phyloP scores from a whole-genome alignment of 2,888 invertebrate genomes.

The Kuschelorhynchus macadamiae region DNA sequence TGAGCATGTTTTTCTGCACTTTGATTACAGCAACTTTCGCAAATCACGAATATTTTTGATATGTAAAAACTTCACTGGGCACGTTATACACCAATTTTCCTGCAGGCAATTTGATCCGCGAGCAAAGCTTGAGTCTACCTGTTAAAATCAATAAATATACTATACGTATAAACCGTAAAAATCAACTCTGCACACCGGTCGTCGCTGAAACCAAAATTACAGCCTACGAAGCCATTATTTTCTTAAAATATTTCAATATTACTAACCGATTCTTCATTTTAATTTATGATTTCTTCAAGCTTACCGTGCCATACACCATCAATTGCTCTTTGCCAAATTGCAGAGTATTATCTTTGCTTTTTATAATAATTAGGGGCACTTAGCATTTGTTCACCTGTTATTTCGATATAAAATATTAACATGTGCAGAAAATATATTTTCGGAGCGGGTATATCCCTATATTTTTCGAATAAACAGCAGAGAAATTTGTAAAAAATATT shows the following conservation, averaged over 20 bases:
- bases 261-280: slow-evolving; percentile 31
- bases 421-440: too few relatives aligned
- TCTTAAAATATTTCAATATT: slow-evolving; percentile 38
- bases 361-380: slow-evolving; percentile 21
- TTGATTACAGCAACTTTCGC: too few relatives aligned
- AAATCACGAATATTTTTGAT: too few relatives aligned
- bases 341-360: slow-evolving; percentile 21
- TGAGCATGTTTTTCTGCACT: too few relatives aligned
- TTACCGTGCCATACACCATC: slow-evolving; percentile 17
- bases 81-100: slow-evolving; percentile 17
- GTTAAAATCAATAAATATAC: slow-evolving; percentile 41
- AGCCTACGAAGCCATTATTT: slow-evolving; percentile 32
- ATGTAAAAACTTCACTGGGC: too few relatives aligned
- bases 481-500: too few relatives aligned
- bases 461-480: too few relatives aligned
- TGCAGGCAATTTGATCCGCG: slow-evolving; percentile 7
- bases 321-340: slow-evolving; percentile 22
- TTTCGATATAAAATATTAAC: slow-evolving; percentile 18
- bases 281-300: slow-evolving; percentile 33
- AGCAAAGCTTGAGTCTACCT: slow-evolving; percentile 1
- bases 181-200: slow-evolving; percentile 28
- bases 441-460: too few relatives aligned
- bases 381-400: slow-evolving; percentile 24
- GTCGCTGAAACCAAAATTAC: slow-evolving; percentile 24
- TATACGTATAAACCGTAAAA: slow-evolving; percentile 19